Evolutionary conservation across 2,113 vertebrate species (phyloP).

Genomic region (Bubo bubo): DNA sequence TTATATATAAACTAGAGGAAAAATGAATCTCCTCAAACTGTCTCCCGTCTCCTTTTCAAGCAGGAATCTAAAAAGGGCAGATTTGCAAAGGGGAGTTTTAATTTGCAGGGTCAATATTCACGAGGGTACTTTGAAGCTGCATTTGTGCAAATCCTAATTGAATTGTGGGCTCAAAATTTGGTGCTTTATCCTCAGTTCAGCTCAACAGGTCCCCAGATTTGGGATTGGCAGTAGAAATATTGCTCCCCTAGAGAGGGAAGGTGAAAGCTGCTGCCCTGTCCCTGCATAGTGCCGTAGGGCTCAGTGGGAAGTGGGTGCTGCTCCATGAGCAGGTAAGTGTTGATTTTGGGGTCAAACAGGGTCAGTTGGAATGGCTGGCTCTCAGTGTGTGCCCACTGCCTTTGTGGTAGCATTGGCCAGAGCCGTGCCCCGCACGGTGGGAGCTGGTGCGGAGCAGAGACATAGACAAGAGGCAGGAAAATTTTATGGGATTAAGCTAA

Average conservation of each 20-base stretch:
- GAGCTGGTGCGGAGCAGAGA: not conserved
- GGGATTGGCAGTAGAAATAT: not conserved
- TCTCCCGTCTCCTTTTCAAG: not conserved
- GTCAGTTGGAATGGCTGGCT: not conserved
- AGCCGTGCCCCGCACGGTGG: accelerated
- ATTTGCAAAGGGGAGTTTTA: slow-evolving; percentile 13
- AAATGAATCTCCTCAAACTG: slow-evolving; percentile 39
- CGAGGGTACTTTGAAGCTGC: not conserved
- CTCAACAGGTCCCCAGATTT: not conserved
- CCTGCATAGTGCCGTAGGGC: accelerated
- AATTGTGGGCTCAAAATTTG: not conserved
- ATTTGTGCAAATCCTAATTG: not conserved
- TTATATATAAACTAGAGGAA: slow-evolving; percentile 60
- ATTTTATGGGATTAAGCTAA: not conserved
- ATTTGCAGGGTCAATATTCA: slow-evolving; percentile 27
- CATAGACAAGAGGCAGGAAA: not conserved
- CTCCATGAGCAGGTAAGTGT: not conserved
- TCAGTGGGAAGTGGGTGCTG: not conserved
- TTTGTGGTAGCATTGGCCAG: accelerated
- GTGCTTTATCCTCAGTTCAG: not conserved
- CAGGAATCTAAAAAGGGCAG: slow-evolving; percentile 42
- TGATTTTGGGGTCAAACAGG: not conserved
- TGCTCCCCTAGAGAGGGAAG: not conserved
- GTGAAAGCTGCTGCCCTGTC: not conserved
- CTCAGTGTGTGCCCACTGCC: accelerated